Evolutionary conservation across 2,797 vertebrate species (phyloP), one percentile per base, ranked within the genome.

Genomic region (Sebastes taczanowskii): DNA sequence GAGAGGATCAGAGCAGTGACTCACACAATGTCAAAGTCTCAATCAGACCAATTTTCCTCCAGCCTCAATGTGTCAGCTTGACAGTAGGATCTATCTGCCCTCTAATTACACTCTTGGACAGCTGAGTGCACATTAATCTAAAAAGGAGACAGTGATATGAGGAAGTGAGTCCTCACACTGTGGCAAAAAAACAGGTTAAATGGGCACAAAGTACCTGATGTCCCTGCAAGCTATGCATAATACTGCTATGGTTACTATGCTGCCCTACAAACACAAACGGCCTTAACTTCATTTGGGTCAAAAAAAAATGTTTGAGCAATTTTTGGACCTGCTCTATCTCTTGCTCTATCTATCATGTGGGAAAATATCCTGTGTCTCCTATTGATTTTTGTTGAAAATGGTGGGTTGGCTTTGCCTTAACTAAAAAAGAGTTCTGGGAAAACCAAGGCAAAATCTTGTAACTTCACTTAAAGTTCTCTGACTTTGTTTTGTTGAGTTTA

Each of bases 1-100:
- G 81, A 81, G 67, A 58, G 90, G 91, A 92, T 94, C 89, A 94
- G 80, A 73, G 74, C 73, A 59, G 13, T 90, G 86, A 90, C 87
- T 90, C 79, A 81, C 75, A 80, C 85, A 72, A 89, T 93, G 88
- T 88, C 84, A 81, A 71, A 85, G 87, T 88, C 87, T 73, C 89
- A 91, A 89, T 94, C 75, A 87, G 80, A 82, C 81, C 63, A 72
- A 71, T 88, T 84, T 86, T 77, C 76, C 83, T 53, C 25, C 59
- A 69, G 65, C 63, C 74, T 61, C 74, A 38, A 69, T 53, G 72
- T 83, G 83, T 81, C 53, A 85, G 53, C 62, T 69, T 77, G 68
- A 83, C 81, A 88, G 67, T 64, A 32, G 66, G 62, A 74, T 88
- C 55, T 62, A 66, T 53, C 78, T 83, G 32, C 71, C 80, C 64